Evolutionary conservation across 2,113 vertebrate genomes (phyloP).

Genomic region (Psophia crepitans): DNA sequence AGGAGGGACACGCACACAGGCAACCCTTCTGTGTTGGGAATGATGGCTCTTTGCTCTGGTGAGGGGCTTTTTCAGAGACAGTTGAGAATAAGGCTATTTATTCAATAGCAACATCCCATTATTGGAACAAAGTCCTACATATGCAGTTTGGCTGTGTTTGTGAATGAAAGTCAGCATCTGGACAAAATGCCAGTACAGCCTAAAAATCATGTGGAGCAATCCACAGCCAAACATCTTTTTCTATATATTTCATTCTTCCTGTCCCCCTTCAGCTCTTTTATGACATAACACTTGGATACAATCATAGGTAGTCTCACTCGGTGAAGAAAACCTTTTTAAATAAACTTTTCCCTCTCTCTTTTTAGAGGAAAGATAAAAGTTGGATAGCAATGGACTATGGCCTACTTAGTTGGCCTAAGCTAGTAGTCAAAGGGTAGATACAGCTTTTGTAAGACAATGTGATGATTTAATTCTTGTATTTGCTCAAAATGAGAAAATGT

Average conservation of each 20-base stretch:
- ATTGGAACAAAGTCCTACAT: not conserved
- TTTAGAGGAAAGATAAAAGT: not conserved
- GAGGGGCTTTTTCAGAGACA: not conserved
- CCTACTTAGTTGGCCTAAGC: not conserved
- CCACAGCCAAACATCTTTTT: not conserved
- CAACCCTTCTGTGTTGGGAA: not conserved
- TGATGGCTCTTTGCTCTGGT: not conserved
- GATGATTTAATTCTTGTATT: not conserved
- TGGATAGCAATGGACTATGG: not conserved
- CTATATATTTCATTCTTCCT: not conserved
- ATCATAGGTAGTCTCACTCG: not conserved
- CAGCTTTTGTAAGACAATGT: not conserved
- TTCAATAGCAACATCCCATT: not conserved
- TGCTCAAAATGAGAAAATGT: not conserved
- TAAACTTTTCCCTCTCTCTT: not conserved
- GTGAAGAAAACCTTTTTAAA: not conserved
- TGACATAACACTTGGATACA: not conserved
- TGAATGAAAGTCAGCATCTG: not conserved
- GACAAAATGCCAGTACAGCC: not conserved
- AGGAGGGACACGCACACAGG: rapidly evolving
- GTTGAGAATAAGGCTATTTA: not conserved
- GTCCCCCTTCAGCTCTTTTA: not conserved
- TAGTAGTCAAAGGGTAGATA: not conserved
- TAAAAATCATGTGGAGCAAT: not conserved
- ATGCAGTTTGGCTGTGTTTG: not conserved